Evolutionary conservation across 2,113 vertebrate genomes (phyloP), one percentile per base, ranked within the genome.

Genomic region (Callopanchax toddi): DNA sequence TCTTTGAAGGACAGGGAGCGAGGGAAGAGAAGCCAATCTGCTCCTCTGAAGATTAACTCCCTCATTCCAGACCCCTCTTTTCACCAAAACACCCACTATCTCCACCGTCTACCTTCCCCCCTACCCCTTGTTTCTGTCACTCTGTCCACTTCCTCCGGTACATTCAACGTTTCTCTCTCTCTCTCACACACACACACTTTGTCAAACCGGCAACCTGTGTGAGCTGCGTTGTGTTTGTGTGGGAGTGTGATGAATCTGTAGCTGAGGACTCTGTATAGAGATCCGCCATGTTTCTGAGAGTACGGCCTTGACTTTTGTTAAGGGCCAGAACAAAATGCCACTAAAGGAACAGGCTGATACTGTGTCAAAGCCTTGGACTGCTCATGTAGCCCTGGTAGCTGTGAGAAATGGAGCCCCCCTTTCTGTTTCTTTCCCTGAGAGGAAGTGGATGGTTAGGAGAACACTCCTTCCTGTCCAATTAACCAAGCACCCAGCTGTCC

Each of bases 1-100:
- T 26, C 81, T 87, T 89, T 89, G 81, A 89, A 87, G 79, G 71
- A 87, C 78, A 54, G 54, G 32, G 71, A 80, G 67, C 61, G 67
- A 77, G 43, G 68, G 42, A 62, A 32, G 43, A 75, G 69, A 66
- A 84, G 81, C 72, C 76, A 82, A 83, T 86, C 85, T 87, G 84
- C 79, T 84, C 76, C 79, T 82, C 79, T 86, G 83, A 72, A 89
- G 89, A 91, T 89, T 89, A 91, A 81, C 81, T 85, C 71, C 78
- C 71, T 82, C 81, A 82, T 86, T 78, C 72, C 78, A 82, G 63
- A 60, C 63, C 74, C 46, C 55, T 71, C 70, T 78, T 65, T 81
- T 57, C 72, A 73, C 70, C 65, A 69, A 74, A 84, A 84, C 78
- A 82, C 74, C 70, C 79, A 78, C 79, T 80, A 86, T 82, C 83